A percentile compares a stretch with the other conserved stretches of the same genome.
phyloP scores from a whole-genome alignment of 2,797 vertebrate species.

The Artibeus lituratus region DNA sequence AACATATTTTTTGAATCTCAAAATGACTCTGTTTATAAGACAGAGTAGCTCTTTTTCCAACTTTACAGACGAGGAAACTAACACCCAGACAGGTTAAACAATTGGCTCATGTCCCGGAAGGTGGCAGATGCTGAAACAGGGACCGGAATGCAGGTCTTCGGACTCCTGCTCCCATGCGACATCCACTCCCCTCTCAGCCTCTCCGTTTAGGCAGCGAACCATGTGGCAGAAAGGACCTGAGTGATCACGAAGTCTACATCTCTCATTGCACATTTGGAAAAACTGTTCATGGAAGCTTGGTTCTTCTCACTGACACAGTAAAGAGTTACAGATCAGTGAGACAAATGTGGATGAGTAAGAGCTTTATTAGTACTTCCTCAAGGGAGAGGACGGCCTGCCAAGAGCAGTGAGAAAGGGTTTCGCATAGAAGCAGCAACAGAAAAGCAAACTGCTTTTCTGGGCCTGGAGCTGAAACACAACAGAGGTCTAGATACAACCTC shows the following conservation, averaged over 20 bases:
- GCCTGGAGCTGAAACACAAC: background rate
- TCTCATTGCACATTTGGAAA: background rate
- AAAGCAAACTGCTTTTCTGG: background rate
- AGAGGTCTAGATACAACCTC: background rate
- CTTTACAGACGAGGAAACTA: background rate
- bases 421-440: background rate
- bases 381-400: too few relatives aligned
- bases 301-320: too few relatives aligned
- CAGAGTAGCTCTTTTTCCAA: background rate
- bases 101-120: background rate
- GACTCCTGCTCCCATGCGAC: background rate
- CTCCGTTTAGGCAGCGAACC: background rate
- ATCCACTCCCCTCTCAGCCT: background rate
- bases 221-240: background rate
- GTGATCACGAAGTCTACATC: background rate
- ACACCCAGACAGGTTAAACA: background rate
- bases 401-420: background rate
- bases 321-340: too few relatives aligned
- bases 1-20: background rate
- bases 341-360: too few relatives aligned
- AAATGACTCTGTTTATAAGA: background rate
- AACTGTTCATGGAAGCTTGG: background rate
- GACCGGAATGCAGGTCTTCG: background rate
- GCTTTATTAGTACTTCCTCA: too few relatives aligned
- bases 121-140: background rate